Percentiles rank a stretch among this genome's conserved stretches.
Conservation (phyloP, 2,113 vertebrate species). For the Oplegnathus fasciatus region DNA sequence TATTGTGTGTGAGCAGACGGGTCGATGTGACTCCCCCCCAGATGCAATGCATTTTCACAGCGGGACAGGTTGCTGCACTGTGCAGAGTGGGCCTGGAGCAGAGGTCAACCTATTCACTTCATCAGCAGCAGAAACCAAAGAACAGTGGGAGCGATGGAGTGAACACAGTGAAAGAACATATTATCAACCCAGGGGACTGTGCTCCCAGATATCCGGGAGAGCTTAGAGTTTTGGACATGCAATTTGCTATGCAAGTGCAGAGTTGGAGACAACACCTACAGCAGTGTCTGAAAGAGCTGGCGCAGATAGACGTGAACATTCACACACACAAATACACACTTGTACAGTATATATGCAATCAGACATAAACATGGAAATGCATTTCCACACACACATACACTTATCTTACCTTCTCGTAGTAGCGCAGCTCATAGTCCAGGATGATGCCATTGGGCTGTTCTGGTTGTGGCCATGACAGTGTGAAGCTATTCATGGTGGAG, state of each 20-base stretch:
- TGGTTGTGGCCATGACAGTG: slow-evolving; percentile 97
- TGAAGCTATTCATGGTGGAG: slow-evolving; percentile 99
- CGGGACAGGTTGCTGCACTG: slow-evolving; percentile 72
- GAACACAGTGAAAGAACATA: slow-evolving; percentile 57
- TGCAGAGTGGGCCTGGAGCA: slow-evolving; percentile 70
- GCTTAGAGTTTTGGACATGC: slow-evolving; percentile 20
- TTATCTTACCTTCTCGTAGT: slow-evolving; percentile 94
- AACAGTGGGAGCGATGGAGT: slow-evolving; percentile 73
- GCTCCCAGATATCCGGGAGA: slow-evolving; percentile 35
- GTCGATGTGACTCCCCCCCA: slow-evolving; percentile 77
- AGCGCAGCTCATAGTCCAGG: slow-evolving; percentile 97
- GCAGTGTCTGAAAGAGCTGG: not conserved
- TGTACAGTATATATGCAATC: not conserved
- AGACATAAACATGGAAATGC: not conserved
- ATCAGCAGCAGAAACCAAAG: slow-evolving; percentile 75
- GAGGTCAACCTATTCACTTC: slow-evolving; percentile 79
- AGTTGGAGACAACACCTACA: not conserved
- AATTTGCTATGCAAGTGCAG: slow-evolving; percentile 10
- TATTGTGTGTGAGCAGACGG: slow-evolving; percentile 80
- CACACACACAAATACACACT: not conserved
- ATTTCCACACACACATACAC: not conserved
- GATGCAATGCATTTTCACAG: slow-evolving; percentile 83
- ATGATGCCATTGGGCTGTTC: slow-evolving; percentile 99
- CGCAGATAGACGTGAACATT: not conserved
- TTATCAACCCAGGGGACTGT: slow-evolving; percentile 74